Conservation (phyloP, 2,888 invertebrate species). For the Trachelus tabidus region DNA sequence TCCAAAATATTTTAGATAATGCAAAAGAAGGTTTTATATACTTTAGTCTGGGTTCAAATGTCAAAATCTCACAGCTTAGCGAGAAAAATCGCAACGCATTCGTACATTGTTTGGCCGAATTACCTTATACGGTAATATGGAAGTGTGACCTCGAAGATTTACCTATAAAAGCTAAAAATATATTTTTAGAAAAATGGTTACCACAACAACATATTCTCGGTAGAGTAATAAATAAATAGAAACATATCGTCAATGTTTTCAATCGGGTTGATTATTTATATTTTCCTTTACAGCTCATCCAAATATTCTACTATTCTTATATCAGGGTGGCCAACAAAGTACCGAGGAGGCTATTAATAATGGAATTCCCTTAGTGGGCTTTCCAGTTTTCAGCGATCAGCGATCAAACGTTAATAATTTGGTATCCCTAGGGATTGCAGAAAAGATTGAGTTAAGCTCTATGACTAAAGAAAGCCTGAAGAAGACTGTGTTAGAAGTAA, state of each 20-base stretch:
- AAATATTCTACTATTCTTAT: constrained; percentile 12
- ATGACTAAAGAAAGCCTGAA: constrained; percentile 3
- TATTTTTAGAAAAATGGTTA: constrained; percentile 36
- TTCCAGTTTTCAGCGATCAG: constrained; percentile 11
- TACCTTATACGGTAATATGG: constrained; percentile 40
- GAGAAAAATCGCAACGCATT: constrained; percentile 19
- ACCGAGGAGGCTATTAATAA: constrained; percentile 16
- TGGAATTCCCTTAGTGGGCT: constrained; percentile 11
- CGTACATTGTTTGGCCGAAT: constrained; percentile 29
- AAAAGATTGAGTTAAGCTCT: not conserved
- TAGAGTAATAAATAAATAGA: not conserved
- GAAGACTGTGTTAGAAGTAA: constrained; percentile 8
- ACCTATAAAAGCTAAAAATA: constrained; percentile 25
- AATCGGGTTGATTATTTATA: not conserved
- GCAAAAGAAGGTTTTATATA: constrained; percentile 42
- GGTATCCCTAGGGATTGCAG: not conserved
- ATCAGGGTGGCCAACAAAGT: constrained; percentile 17
- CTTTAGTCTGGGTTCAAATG: constrained; percentile 39
- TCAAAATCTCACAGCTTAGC: constrained; percentile 14
- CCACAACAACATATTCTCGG: constrained; percentile 34
- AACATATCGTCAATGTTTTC: not conserved
- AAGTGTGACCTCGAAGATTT: constrained; percentile 33
- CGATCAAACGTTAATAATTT: constrained; percentile 5
- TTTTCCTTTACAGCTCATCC: constrained; percentile 13
- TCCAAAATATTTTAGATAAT: constrained; percentile 25